Conservation (phyloP, 2,888 invertebrate species). For the Acrocyrtus sp. region DNA sequence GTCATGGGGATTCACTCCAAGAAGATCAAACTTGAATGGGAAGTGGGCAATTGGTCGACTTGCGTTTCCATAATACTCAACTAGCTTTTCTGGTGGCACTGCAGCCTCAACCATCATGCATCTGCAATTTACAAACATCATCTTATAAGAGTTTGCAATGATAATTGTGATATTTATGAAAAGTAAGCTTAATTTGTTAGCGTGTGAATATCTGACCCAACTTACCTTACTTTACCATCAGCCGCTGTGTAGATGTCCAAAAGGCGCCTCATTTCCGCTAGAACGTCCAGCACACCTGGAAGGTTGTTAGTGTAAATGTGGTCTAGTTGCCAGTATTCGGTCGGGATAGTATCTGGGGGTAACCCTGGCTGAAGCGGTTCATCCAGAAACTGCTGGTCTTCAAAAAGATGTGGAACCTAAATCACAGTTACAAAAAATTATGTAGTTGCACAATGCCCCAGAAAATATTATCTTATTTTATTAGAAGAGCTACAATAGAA, state of each 20-base stretch:
- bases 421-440: no score
- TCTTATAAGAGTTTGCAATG: no score
- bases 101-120: constrained; percentile 64
- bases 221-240: constrained; percentile 66
- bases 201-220: no score
- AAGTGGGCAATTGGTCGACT: constrained; percentile 63
- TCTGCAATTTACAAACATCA: no score
- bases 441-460: no score
- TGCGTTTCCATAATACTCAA: constrained; percentile 63
- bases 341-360: neutral
- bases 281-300: constrained; percentile 71
- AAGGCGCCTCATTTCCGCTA: constrained; percentile 74
- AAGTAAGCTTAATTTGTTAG: no score
- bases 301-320: constrained; percentile 76
- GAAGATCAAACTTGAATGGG: constrained; percentile 64
- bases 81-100: constrained; percentile 58
- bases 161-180: no score
- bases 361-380: constrained; percentile 68
- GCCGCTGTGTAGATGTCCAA: constrained; percentile 71
- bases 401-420: constrained; percentile 71
- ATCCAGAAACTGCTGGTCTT: constrained; percentile 64
- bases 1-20: no score
- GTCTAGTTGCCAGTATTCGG: constrained; percentile 73
- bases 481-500: no score
- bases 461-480: no score